Conservation (phyloP, 2,888 invertebrate genomes). For the Platycheirus rosarum region DNA sequence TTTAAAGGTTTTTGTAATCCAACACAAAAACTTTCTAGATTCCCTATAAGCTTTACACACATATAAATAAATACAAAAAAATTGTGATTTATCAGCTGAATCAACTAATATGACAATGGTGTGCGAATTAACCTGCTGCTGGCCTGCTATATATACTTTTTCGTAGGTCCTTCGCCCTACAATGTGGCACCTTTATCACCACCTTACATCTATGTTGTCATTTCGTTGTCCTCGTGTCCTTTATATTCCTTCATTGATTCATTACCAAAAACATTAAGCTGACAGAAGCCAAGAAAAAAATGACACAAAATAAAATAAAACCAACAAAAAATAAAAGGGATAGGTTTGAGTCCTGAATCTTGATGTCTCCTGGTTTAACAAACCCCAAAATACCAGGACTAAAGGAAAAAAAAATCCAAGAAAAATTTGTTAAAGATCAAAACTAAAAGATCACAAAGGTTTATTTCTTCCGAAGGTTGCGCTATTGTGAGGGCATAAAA, state of each 20-base stretch:
- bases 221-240: slow-evolving; percentile 46
- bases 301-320: slow-evolving; percentile 38
- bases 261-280: slow-evolving; percentile 68
- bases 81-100: slow-evolving; percentile 72
- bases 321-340: slow-evolving; percentile 18
- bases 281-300: slow-evolving; percentile 69
- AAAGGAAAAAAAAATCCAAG: slow-evolving; percentile 15
- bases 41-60: no score
- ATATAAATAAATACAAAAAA: no score
- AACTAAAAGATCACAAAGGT: slow-evolving; percentile 67
- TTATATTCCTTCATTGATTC: slow-evolving; percentile 57
- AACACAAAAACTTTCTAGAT: no score
- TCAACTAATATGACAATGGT: slow-evolving; percentile 71
- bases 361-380: no score
- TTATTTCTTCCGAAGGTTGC: slow-evolving; percentile 35
- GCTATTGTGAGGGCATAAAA: slow-evolving; percentile 4
- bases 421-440: slow-evolving; percentile 70
- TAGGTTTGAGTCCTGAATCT: not conserved
- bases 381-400: slow-evolving; percentile 22
- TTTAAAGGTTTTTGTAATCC: not conserved
- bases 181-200: slow-evolving; percentile 30
- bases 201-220: slow-evolving; percentile 24
- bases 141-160: slow-evolving; percentile 59
- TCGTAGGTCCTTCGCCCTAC: not conserved
- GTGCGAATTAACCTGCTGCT: slow-evolving; percentile 70